These are phyloP conservation scores for Leptinotarsa juncta DNA, from an alignment of 2,888 invertebrate species.

Conservation along the genomic window DNA sequence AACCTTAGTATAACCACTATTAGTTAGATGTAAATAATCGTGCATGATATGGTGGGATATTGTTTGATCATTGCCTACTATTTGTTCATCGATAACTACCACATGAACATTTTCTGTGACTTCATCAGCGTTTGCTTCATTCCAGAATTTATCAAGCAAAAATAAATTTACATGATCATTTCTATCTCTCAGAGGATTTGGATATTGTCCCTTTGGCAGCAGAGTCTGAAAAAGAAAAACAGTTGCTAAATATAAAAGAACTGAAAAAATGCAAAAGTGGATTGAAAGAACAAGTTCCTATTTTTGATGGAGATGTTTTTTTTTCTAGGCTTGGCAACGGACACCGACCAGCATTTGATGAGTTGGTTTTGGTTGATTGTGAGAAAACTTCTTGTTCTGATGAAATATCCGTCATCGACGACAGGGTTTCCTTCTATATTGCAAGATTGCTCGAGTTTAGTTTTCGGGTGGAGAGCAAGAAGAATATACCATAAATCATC, in stretches of 20 bases:
- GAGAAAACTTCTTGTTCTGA: no score
- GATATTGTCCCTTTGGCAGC: slow-evolving; percentile 74
- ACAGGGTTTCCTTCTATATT: no score
- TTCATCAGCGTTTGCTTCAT: slow-evolving; percentile 60
- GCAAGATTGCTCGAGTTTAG: no score
- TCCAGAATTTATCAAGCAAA: slow-evolving; percentile 64
- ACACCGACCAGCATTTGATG: no score
- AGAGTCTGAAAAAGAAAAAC: slow-evolving; percentile 67
- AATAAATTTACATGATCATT: slow-evolving; percentile 71
- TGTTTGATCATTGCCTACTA: slow-evolving; percentile 67
- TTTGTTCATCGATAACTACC: slow-evolving; percentile 62
- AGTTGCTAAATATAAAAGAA: neutral
- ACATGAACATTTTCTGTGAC: slow-evolving; percentile 61
- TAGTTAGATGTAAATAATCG: slow-evolving; percentile 77
- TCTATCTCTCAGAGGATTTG: slow-evolving; percentile 73
- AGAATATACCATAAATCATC: no score
- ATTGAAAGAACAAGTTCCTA: neutral
- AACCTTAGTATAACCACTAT: slow-evolving; percentile 73
- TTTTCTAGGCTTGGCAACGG: no score
- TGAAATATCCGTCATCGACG: no score
- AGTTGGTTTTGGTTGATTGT: no score
- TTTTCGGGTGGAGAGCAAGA: no score
- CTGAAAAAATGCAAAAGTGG: neutral
- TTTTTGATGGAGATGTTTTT: no score
- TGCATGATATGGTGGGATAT: slow-evolving; percentile 76